These are phyloP conservation scores for Meganola albula DNA, from an alignment of 2,888 invertebrate genomes.

Conservation along the genomic window DNA sequence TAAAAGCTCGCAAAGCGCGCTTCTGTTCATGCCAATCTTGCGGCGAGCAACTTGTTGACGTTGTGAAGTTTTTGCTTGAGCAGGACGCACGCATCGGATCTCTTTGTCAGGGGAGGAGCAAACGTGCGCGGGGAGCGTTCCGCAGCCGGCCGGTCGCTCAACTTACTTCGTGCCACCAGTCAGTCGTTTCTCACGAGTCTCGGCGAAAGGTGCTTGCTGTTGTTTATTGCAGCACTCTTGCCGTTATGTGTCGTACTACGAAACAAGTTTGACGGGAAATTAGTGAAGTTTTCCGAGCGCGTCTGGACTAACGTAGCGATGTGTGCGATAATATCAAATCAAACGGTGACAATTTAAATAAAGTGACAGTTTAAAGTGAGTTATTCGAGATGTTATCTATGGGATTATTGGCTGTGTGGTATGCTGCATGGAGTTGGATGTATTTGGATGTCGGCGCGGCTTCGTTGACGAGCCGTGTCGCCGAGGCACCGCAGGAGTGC, in stretches of 20 bases:
- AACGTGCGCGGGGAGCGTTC: constrained; percentile 61
- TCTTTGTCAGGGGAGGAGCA: constrained; percentile 71
- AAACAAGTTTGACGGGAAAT: constrained; percentile 78
- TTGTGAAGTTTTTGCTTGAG: constrained; percentile 65
- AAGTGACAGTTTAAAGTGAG: constrained; percentile 72
- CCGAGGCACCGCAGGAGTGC: constrained; percentile 84
- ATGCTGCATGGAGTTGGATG: constrained; percentile 59
- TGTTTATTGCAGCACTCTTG: constrained; percentile 43
- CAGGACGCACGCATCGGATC: constrained; percentile 51
- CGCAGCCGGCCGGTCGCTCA: constrained; percentile 62
- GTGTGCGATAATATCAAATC: constrained; percentile 60
- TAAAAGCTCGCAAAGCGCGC: constrained; percentile 75
- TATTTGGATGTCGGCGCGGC: constrained; percentile 58
- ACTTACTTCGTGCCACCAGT: constrained; percentile 54
- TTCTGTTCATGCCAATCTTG: constrained; percentile 77
- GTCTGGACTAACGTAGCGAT: constrained; percentile 64
- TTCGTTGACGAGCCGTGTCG: constrained; percentile 72
- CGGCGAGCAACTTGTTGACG: constrained; percentile 75
- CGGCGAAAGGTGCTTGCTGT: constrained; percentile 44
- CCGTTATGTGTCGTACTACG: constrained; percentile 73
- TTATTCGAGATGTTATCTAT: constrained; percentile 65
- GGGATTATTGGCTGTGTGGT: constrained; percentile 66
- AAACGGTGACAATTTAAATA: constrained; percentile 66
- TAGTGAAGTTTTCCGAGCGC: constrained; percentile 70
- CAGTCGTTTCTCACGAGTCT: constrained; percentile 57